Evolutionary conservation across 1,140 invertebrate species (phyloP), one percentile per base, ranked within the genome.

Genomic region (Pararge aegeria): DNA sequence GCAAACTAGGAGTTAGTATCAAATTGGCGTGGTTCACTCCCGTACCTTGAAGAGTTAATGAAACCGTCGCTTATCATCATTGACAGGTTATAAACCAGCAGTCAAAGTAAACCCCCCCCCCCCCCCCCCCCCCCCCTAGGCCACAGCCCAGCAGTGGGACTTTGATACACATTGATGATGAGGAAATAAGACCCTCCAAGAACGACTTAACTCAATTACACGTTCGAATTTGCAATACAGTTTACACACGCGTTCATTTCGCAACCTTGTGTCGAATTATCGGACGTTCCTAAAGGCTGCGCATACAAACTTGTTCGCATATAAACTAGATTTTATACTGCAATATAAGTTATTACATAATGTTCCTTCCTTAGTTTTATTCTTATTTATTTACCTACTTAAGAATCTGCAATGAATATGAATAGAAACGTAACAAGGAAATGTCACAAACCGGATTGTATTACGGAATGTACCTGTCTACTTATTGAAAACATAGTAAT

Each of bases 231-330:
- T 18, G 44, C 44, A 46, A 24, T n/a, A n/a, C n/a, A n/a, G n/a
- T n/a, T n/a, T n/a, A n/a, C 20, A 37, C 18, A 37, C 44, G 54
- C 44, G 60, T 60, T 60, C 59, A 59, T 60, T 56, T 27, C 49
- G 16, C 61, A 67, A 71, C 69, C 69, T 71, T 68, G 63, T 58
- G 13, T 53, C 55, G 55, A 54, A 63, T 63, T 66, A 72, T 66
- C 58, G 61, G 46, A 67, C 56, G 58, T 40, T 57, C 20, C 44
- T 48, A 59, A 67, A 70, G 64, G 52, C 66, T 59, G 46, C 57
- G 44, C 55, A 46, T 19, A 61, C 55, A 58, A 64, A 55, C 34
- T 60, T 48, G 40, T 44, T 44, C n/a, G 3, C 5, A 42, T 58
- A n/a, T 42, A 7, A 50, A 50, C 19, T 50, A 18, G 15, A 49